Base-by-base conservation (phyloP, 2,888 invertebrate genomes). In the Antheraea yamamai region DNA sequence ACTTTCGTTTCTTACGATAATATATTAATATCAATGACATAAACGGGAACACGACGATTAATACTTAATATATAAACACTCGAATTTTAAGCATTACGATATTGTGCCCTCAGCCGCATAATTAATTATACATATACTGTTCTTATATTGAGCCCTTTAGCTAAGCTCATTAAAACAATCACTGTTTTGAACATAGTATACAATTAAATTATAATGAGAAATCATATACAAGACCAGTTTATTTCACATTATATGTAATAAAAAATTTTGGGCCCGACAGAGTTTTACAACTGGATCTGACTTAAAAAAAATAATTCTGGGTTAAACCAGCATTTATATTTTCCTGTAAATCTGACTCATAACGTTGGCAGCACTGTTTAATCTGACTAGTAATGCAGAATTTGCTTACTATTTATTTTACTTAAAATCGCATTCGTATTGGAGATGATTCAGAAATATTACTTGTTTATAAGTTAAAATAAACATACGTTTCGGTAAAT, bases 61-160 rank as follows among this genome's bases (percentile, higher is more conserved):
- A 87, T 88, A 87, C 86, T 86, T 85, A 86, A 76, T 81, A 12
- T 81, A 80, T 79, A 81, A 81, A 86, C 85, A 87, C 88, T 85
- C 87, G 78, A 83, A 82, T 82, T 84, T 82, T 79, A 86, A 85
- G 87, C 85, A 82, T 83, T 76, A 83, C 81, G 80, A 82, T 82
- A 79, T 84, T 82, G 85, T 85, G 87, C 85, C 85, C 81, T 82
- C 84, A 83, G 85, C 85, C 77, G 78, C 4, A 30, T 30, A 16
- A 66, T 30, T 30, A 16, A 66, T 30, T 66, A 66, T 66, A 66
- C n/a, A 61, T 23, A 12, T 23, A 61, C n/a, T 61, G n/a, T 61
- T 61, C 64, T 6, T 66, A 30, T 30, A 66, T 66, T 66, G 64
- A 66, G 64, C 73, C 55, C 30, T 58, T 30, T 72, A 79, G 75